Evolutionary conservation across 2,888 invertebrate genomes (phyloP).

Genomic region (Dasypogon diadema): DNA sequence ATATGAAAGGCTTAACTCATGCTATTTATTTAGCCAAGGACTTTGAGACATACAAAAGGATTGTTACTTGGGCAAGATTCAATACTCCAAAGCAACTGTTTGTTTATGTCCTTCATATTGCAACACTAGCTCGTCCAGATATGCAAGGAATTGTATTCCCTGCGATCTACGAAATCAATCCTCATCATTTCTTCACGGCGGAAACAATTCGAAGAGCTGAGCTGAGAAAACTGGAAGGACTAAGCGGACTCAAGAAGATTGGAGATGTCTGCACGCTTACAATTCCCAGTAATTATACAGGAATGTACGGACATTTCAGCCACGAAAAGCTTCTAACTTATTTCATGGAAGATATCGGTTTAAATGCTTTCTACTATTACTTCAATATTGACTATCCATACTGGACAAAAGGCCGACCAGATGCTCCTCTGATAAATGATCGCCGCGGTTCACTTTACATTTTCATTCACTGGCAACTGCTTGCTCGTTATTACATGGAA

Average conservation of each 20-base stretch:
- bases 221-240: slow-evolving; percentile 72
- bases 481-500: slow-evolving; percentile 70
- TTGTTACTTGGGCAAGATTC: slow-evolving; percentile 77
- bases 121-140: slow-evolving; percentile 73
- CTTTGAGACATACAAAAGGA: slow-evolving; percentile 79
- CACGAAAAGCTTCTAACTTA: slow-evolving; percentile 76
- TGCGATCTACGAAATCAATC: slow-evolving; percentile 77
- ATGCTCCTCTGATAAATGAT: slow-evolving; percentile 61
- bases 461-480: slow-evolving; percentile 69
- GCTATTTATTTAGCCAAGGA: slow-evolving; percentile 79
- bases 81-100: slow-evolving; percentile 75
- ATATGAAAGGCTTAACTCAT: slow-evolving; percentile 74
- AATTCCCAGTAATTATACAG: slow-evolving; percentile 78
- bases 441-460: slow-evolving; percentile 69
- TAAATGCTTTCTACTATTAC: slow-evolving; percentile 80
- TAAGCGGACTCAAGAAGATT: slow-evolving; percentile 69
- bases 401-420: slow-evolving; percentile 74
- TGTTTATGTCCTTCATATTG: slow-evolving; percentile 74
- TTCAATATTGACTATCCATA: slow-evolving; percentile 77
- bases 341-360: slow-evolving; percentile 82
- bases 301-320: slow-evolving; percentile 72
- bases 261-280: slow-evolving; percentile 71
- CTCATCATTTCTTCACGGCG: slow-evolving; percentile 74
- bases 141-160: slow-evolving; percentile 73
- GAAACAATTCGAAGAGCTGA: slow-evolving; percentile 70